Conservation (phyloP, 2,888 invertebrate genomes). For the Sthenelais limicola region DNA sequence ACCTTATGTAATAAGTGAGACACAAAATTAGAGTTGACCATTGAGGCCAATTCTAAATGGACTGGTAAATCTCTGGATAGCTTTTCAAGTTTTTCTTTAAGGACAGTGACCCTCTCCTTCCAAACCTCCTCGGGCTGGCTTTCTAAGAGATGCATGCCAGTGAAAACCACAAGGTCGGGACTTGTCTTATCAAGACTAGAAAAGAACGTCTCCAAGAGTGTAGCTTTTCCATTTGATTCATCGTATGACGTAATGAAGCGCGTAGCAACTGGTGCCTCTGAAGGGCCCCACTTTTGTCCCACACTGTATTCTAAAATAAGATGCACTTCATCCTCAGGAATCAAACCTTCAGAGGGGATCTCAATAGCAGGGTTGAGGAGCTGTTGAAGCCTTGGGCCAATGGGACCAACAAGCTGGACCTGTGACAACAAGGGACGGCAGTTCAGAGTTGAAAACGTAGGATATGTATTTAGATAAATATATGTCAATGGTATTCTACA, state of each 20-base stretch:
- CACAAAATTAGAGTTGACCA: slow-evolving; percentile 70
- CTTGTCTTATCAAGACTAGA: slow-evolving; percentile 62
- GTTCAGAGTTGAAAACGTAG: too few species aligned
- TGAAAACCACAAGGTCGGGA: slow-evolving; percentile 72
- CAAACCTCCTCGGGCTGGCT: slow-evolving; percentile 62
- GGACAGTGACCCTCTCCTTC: slow-evolving; percentile 58
- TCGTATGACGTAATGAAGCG: slow-evolving; percentile 74
- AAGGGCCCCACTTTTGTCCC: slow-evolving; percentile 70
- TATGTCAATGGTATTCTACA: too few species aligned
- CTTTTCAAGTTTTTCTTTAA: slow-evolving; percentile 66
- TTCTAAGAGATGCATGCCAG: slow-evolving; percentile 72
- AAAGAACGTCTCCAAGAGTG: slow-evolving; percentile 72
- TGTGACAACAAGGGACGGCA: too few species aligned
- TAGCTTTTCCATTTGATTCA: slow-evolving; percentile 67
- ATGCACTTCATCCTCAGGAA: slow-evolving; percentile 72
- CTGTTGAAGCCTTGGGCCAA: slow-evolving; percentile 71
- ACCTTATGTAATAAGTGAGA: slow-evolving; percentile 70
- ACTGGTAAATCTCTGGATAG: slow-evolving; percentile 69
- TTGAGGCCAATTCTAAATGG: slow-evolving; percentile 73
- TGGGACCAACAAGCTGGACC: slow-evolving; percentile 73
- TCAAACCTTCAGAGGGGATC: slow-evolving; percentile 63
- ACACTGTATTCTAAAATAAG: slow-evolving; percentile 74
- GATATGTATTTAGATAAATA: too few species aligned
- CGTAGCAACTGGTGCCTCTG: slow-evolving; percentile 71
- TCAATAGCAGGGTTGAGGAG: slow-evolving; percentile 70